phyloP scores from a whole-genome alignment of 2,888 invertebrate species.

The Heliconius charithonia region DNA sequence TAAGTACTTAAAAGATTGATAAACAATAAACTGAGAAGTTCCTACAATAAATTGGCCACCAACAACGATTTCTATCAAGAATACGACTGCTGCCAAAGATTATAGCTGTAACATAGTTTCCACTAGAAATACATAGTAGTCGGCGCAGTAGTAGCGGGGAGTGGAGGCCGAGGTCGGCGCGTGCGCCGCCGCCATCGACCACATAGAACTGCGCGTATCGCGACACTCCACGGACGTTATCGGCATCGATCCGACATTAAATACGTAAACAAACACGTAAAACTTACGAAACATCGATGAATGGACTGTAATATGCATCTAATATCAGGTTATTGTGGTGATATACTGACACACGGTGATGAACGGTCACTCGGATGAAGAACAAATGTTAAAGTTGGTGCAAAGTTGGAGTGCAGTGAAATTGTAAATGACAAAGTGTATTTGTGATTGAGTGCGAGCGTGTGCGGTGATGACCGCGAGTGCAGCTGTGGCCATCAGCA shows the following conservation, averaged over 20 bases:
- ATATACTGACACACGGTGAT: background rate
- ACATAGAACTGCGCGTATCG: conserved; percentile 3
- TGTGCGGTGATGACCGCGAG: conserved; percentile 11
- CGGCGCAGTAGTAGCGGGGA: conserved; percentile 4
- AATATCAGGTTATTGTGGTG: background rate
- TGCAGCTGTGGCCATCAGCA: background rate
- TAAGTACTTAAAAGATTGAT: background rate
- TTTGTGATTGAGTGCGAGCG: background rate
- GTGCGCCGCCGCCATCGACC: background rate
- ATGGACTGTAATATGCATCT: background rate
- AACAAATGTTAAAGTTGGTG: background rate
- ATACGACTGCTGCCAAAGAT: background rate
- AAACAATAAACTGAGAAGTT: background rate
- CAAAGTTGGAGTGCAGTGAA: background rate
- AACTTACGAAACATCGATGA: too few relatives aligned
- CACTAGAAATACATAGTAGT: background rate
- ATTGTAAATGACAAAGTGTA: background rate
- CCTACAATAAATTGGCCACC: background rate
- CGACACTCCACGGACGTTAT: background rate
- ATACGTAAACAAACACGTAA: conserved; percentile 3
- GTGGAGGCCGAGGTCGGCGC: conserved; percentile 2
- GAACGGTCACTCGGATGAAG: background rate
- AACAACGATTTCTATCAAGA: background rate
- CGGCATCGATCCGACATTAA: background rate
- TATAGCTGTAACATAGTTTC: background rate